Percentiles rank a stretch among this genome's conserved stretches.
phyloP scores from a whole-genome alignment of 1,140 invertebrate genomes.

The Dinothrombium tinctorium region DNA sequence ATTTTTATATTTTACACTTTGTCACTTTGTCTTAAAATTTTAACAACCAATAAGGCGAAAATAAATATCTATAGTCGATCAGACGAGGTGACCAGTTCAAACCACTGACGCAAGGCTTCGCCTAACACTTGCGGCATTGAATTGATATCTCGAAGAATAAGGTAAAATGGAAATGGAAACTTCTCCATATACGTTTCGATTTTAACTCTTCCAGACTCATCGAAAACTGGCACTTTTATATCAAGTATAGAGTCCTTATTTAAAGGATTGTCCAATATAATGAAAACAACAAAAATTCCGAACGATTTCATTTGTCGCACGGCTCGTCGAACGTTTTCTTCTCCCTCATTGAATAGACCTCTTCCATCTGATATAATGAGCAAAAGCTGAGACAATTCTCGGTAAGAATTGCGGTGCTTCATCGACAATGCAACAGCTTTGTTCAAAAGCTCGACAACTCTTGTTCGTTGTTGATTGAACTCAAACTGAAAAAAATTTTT shows the following conservation, averaged over 20 bases:
- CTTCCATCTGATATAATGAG: slow-evolving; percentile 83
- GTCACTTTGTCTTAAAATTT: too few relatives aligned
- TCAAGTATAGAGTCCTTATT: slow-evolving; percentile 81
- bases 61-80: too few relatives aligned
- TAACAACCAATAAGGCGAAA: too few relatives aligned
- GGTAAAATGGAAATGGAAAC: slow-evolving; percentile 97
- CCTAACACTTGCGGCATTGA: slow-evolving; percentile 65
- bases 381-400: slow-evolving; percentile 58
- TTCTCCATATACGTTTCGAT: slow-evolving; percentile 42
- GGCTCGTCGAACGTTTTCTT: slow-evolving; percentile 43
- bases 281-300: slow-evolving; percentile 76
- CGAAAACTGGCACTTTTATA: slow-evolving; percentile 48
- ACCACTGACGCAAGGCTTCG: slow-evolving; percentile 93
- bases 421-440: slow-evolving; percentile 29
- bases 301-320: slow-evolving; percentile 50
- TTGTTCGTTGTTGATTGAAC: slow-evolving; percentile 56
- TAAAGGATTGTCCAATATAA: slow-evolving; percentile 78
- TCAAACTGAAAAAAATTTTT: slow-evolving; percentile 29
- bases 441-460: slow-evolving; percentile 51
- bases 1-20: too few relatives aligned
- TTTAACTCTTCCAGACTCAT: slow-evolving; percentile 25
- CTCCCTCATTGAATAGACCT: slow-evolving; percentile 71
- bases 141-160: slow-evolving; percentile 68
- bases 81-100: slow-evolving; percentile 58
- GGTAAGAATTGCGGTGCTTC: slow-evolving; percentile 9